These are phyloP conservation scores for Triplophysa rosa DNA, from an alignment of 2,113 vertebrate species.

Conservation along the genomic window DNA sequence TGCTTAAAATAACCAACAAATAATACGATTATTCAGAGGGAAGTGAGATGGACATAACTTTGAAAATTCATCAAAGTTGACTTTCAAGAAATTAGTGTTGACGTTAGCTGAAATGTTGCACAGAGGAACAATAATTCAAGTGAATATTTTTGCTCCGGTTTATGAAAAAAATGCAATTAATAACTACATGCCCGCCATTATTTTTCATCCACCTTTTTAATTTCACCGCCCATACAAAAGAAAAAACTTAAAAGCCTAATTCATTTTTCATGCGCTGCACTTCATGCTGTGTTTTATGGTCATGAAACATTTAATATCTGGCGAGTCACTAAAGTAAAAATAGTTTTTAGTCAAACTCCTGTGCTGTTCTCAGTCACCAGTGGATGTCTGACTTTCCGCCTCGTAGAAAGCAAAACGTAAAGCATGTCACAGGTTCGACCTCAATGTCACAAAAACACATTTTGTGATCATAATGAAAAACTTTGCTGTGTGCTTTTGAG, in stretches of 20 bases:
- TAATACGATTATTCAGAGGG: background rate
- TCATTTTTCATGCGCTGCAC: conserved; percentile 41
- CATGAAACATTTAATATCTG: conserved; percentile 47
- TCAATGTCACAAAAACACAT: background rate
- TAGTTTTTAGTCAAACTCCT: conserved; percentile 23
- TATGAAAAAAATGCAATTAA: background rate
- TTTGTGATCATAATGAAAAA: background rate
- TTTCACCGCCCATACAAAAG: background rate
- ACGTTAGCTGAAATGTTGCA: background rate
- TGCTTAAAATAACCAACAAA: conserved; percentile 19
- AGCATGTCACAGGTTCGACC: conserved; percentile 9
- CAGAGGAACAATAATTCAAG: background rate
- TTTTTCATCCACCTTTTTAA: background rate
- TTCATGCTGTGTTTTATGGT: conserved; percentile 6
- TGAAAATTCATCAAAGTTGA: background rate
- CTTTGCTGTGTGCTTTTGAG: background rate
- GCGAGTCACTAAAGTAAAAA: conserved; percentile 36
- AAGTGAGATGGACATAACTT: background rate
- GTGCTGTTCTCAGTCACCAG: background rate
- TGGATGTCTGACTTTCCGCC: background rate
- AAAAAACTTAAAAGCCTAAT: conserved; percentile 3
- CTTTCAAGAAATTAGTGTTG: background rate
- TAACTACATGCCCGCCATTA: background rate
- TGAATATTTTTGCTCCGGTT: background rate
- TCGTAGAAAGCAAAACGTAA: background rate